These are phyloP conservation scores for Acipenser transmontanus DNA, from an alignment of 2,797 vertebrate genomes.

Conservation along the genomic window DNA sequence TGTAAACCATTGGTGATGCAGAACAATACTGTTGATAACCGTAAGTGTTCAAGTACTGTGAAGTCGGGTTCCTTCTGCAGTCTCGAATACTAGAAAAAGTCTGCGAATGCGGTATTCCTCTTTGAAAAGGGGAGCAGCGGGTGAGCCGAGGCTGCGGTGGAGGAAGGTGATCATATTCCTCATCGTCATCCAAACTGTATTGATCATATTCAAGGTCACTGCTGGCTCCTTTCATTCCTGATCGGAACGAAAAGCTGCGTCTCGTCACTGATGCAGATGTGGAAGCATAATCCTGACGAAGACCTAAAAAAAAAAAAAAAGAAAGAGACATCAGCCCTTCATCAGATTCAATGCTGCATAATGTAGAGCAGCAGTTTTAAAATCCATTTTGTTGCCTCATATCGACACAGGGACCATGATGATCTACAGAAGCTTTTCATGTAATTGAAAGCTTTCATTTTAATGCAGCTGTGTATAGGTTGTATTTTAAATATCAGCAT, in stretches of 20 bases:
- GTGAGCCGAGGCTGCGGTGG: constrained; percentile 87
- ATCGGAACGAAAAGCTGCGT: constrained; percentile 74
- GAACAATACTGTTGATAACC: constrained; percentile 69
- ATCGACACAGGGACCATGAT: no score
- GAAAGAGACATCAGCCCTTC: constrained; percentile 4
- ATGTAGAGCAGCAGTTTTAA: no score
- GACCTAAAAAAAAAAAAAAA: constrained; percentile 56
- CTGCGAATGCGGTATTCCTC: constrained; percentile 85
- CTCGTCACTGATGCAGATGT: constrained; percentile 79
- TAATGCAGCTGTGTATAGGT: no score
- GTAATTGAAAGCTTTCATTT: no score
- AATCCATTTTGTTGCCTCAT: no score
- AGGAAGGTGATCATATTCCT: constrained; percentile 87
- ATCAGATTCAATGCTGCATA: no score
- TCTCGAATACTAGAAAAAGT: constrained; percentile 93
- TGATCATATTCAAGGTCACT: constrained; percentile 75
- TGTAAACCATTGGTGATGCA: constrained; percentile 63
- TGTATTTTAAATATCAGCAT: no score
- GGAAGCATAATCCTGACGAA: constrained; percentile 93
- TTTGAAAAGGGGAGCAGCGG: constrained; percentile 82
- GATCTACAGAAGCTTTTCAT: no score
- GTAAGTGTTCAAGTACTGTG: constrained; percentile 75
- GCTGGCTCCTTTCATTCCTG: constrained; percentile 62
- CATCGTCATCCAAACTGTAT: constrained; percentile 75
- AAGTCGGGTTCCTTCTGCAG: constrained; percentile 75